A percentile compares a stretch with the other conserved stretches of the same genome.
Evolutionary conservation across 2,113 vertebrate species (phyloP).

Genomic region (Apodemus speciosus): DNA sequence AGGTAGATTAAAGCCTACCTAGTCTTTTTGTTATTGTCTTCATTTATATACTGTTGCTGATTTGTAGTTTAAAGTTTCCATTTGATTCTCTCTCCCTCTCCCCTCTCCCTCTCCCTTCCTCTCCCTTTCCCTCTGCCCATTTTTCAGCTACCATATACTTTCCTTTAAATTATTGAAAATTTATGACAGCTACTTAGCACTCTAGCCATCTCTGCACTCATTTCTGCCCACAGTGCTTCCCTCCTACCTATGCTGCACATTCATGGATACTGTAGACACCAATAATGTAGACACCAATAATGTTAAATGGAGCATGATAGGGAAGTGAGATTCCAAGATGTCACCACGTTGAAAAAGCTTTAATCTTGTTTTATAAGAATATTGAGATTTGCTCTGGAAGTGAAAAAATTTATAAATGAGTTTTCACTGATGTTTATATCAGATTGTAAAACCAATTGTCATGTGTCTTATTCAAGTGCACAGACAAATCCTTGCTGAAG

Average conservation of each 20-base stretch:
- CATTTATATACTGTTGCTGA: background rate
- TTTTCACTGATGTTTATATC: slow-evolving; percentile 12
- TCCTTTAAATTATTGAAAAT: background rate
- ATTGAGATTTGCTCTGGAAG: background rate
- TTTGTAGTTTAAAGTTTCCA: background rate
- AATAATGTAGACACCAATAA: background rate
- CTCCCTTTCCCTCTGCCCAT: background rate
- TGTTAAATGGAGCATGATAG: background rate
- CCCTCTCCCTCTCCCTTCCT: background rate
- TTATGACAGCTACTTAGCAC: background rate
- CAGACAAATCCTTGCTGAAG: slow-evolving; percentile 82
- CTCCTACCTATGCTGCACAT: background rate
- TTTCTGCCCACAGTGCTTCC: background rate
- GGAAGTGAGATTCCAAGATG: background rate
- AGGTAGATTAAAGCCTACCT: background rate
- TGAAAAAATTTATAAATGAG: background rate
- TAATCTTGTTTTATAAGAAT: background rate
- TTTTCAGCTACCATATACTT: background rate
- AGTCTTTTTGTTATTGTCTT: background rate
- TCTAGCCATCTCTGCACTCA: background rate
- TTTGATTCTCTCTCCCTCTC: background rate
- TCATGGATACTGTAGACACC: background rate
- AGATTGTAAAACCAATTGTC: slow-evolving; percentile 81
- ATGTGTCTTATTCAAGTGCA: slow-evolving; percentile 86
- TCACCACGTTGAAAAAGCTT: background rate